Conservation (phyloP, 2,797 vertebrate genomes). For the Sardinella longiceps region DNA sequence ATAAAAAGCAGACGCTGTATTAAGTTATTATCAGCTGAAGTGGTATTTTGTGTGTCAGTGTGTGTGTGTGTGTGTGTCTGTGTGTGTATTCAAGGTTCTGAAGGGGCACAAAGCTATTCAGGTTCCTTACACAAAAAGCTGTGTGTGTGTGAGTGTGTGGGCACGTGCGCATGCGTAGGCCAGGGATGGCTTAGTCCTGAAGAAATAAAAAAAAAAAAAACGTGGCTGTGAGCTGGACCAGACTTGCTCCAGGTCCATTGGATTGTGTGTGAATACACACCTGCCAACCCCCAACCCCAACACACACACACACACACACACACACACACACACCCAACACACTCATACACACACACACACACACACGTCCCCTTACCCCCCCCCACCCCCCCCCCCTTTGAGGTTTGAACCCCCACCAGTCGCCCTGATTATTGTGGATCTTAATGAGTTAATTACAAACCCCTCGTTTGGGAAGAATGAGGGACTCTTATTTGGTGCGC, state of each 20-base stretch:
- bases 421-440: background rate
- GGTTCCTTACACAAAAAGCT: background rate
- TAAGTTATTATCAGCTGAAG: conserved; percentile 88
- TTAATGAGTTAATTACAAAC: conserved; percentile 8
- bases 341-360: too few species aligned
- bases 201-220: too few species aligned
- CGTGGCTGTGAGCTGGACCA: too few species aligned
- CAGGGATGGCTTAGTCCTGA: too few species aligned
- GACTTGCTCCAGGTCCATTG: background rate
- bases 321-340: too few species aligned
- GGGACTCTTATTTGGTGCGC: background rate
- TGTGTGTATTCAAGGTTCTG: background rate
- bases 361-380: too few species aligned
- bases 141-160: conserved; percentile 3
- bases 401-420: background rate
- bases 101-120: background rate
- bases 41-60: conserved; percentile 51
- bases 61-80: background rate
- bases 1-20: conserved; percentile 86
- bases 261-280: background rate
- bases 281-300: too few species aligned
- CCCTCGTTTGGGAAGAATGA: background rate
- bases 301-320: too few species aligned
- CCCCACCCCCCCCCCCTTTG: too few species aligned
- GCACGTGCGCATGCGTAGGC: background rate